These are phyloP conservation scores for Pinna nobilis DNA, from an alignment of 1,140 invertebrate species.

Conservation along the genomic window DNA sequence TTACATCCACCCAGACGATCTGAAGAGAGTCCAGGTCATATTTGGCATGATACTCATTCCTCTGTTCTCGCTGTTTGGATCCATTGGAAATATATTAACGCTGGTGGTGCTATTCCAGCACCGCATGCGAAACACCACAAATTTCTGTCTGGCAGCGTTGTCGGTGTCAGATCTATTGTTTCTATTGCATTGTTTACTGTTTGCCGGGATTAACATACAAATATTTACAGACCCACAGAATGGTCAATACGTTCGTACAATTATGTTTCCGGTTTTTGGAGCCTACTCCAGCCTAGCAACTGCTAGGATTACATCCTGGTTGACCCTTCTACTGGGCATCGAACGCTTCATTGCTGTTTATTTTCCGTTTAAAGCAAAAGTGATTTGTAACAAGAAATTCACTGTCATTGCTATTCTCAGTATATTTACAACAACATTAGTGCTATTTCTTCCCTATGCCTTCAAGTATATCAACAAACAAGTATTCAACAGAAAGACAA, in stretches of 20 bases:
- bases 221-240: constrained; percentile 41
- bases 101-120: constrained; percentile 58
- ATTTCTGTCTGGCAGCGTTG: constrained; percentile 57
- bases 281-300: constrained; percentile 63
- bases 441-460: constrained; percentile 58
- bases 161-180: constrained; percentile 64
- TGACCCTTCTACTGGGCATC: constrained; percentile 59
- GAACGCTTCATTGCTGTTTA: constrained; percentile 67
- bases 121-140: constrained; percentile 59
- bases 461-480: constrained; percentile 64
- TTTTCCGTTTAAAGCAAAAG: constrained; percentile 60
- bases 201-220: constrained; percentile 52
- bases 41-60: constrained; percentile 58
- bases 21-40: constrained; percentile 43
- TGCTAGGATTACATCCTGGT: constrained; percentile 62
- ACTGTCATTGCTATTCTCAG: constrained; percentile 51
- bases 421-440: constrained; percentile 56
- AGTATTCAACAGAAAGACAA: constrained; percentile 28
- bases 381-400: constrained; percentile 52
- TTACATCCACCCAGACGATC: constrained; percentile 29
- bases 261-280: constrained; percentile 57
- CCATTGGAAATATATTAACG: constrained; percentile 61
- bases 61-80: constrained; percentile 53
- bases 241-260: constrained; percentile 41
- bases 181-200: constrained; percentile 58